These are phyloP conservation scores for Pteruthius melanotis DNA, from an alignment of 2,113 vertebrate species.

Conservation along the genomic window DNA sequence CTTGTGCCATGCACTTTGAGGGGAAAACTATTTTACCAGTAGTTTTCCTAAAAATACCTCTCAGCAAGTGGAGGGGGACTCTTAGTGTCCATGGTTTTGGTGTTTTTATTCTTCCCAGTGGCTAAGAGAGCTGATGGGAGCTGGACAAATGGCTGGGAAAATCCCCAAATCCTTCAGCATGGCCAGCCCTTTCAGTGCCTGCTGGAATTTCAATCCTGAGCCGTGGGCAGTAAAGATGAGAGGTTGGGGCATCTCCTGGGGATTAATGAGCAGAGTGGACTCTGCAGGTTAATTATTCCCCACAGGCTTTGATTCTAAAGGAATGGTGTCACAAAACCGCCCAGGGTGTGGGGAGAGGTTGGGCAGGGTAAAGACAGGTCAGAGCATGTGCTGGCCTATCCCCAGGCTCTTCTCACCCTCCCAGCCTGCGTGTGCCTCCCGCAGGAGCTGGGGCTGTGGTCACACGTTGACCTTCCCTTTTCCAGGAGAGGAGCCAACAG, in stretches of 20 bases:
- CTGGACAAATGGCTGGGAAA: background rate
- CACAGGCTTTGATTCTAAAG: background rate
- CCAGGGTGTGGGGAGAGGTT: background rate
- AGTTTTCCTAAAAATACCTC: background rate
- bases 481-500: constrained; percentile 34
- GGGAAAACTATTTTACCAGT: background rate
- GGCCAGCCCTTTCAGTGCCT: background rate
- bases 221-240: background rate
- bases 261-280: background rate
- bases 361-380: background rate
- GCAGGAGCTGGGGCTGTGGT: background rate
- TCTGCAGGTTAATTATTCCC: background rate
- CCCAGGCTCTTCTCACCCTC: background rate
- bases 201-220: background rate
- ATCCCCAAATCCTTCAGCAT: background rate
- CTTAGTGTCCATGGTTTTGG: accelerated
- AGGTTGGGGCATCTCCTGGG: background rate
- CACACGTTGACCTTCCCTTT: constrained; percentile 23
- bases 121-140: background rate
- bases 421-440: background rate
- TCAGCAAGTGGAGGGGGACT: background rate
- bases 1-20: background rate
- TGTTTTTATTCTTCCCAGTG: background rate
- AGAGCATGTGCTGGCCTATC: background rate
- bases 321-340: background rate